phyloP scores from a whole-genome alignment of 92 coral and sea anemone genomes.

The Desmophyllum pertusum region DNA sequence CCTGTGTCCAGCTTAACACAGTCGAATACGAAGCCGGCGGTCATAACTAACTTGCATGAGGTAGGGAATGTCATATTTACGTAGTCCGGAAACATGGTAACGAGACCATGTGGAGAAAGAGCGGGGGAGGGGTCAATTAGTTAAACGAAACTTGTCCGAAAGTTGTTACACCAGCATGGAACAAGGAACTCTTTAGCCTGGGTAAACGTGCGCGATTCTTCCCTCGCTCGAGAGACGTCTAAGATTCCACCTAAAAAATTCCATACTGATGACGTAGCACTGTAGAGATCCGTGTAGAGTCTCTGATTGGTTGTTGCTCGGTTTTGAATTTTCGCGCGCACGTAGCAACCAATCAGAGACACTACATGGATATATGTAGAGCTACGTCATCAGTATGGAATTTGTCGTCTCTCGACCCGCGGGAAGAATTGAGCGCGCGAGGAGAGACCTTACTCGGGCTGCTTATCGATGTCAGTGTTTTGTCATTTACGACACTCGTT shows the following conservation, averaged over 20 bases:
- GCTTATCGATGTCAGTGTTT: background rate
- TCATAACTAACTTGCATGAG: slow-evolving; percentile 52
- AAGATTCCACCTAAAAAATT: background rate
- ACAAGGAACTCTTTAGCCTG: background rate
- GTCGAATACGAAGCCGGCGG: slow-evolving; percentile 33
- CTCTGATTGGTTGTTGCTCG: background rate
- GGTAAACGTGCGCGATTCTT: background rate
- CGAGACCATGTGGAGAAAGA: background rate
- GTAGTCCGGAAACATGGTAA: background rate
- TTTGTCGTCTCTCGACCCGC: too few relatives aligned
- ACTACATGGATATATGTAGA: background rate
- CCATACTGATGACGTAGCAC: background rate
- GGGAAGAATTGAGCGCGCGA: background rate
- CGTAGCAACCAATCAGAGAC: background rate
- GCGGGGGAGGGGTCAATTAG: background rate
- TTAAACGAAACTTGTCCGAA: background rate
- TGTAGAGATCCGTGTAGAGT: background rate
- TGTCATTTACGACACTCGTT: background rate
- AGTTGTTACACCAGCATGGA: background rate
- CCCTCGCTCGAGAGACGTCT: background rate
- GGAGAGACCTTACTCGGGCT: background rate
- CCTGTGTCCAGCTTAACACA: slow-evolving; percentile 15
- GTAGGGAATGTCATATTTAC: slow-evolving; percentile 10
- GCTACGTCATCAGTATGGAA: background rate
- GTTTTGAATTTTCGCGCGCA: background rate